Percentiles rank a stretch among this genome's conserved stretches.
Evolutionary conservation across 2,888 invertebrate genomes (phyloP).

Genomic region (Ctenicera cuprea): DNA sequence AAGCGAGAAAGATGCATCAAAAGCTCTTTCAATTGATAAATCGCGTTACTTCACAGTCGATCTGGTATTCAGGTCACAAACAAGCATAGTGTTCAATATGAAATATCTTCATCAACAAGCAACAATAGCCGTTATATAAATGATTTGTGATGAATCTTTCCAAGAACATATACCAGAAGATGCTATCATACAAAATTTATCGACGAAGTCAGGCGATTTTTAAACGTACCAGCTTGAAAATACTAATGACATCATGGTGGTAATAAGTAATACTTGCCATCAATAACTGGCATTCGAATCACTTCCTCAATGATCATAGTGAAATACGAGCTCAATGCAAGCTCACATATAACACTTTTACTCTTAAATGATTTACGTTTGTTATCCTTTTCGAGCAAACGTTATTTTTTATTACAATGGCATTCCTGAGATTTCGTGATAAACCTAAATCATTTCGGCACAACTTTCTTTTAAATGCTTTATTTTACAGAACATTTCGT

Average conservation of each 20-base stretch:
- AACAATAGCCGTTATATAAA: conserved; percentile 30
- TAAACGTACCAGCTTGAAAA: conserved; percentile 4
- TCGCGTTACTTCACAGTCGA: not conserved
- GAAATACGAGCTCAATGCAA: not conserved
- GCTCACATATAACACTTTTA: conserved; percentile 2
- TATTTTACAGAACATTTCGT: not conserved
- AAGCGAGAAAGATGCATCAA: not conserved
- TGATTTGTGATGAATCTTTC: conserved; percentile 19
- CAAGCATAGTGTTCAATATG: not conserved
- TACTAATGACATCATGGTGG: conserved; percentile 23
- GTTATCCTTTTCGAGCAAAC: conserved; percentile 2
- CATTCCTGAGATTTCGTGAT: not conserved
- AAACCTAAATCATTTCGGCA: not conserved
- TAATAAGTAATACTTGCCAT: conserved; percentile 23
- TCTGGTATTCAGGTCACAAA: conserved; percentile 20
- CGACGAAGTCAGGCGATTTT: not conserved
- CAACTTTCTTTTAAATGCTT: not conserved
- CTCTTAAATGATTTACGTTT: not conserved
- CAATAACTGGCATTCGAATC: conserved; percentile 22
- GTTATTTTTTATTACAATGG: not conserved
- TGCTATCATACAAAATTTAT: conserved; percentile 28
- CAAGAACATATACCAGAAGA: conserved; percentile 10
- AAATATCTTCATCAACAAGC: conserved; percentile 16
- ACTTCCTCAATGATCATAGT: conserved; percentile 27
- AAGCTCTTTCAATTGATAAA: not conserved